Conservation (phyloP, 2,113 vertebrate species). For the Malurus melanocephalus region DNA sequence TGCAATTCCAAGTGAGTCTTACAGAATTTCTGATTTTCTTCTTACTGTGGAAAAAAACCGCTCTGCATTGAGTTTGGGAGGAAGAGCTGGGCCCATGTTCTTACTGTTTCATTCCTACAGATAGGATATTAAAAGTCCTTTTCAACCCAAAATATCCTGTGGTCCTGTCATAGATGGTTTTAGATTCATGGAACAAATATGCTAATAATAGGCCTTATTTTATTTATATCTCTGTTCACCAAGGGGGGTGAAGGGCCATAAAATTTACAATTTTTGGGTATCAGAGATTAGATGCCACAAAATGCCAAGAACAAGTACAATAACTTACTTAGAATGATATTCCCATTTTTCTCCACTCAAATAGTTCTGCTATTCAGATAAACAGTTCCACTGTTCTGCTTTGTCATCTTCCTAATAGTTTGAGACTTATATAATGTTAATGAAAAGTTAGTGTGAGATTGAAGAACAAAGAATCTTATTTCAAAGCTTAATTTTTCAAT, state of each 20-base stretch:
- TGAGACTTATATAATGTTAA: constrained; percentile 4
- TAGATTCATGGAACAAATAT: not conserved
- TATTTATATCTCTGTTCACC: not conserved
- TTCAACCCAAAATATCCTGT: not conserved
- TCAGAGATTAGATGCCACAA: not conserved
- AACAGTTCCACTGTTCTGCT: not conserved
- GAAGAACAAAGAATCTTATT: constrained; percentile 41
- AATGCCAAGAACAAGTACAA: not conserved
- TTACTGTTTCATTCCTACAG: not conserved
- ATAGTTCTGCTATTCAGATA: not conserved
- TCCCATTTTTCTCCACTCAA: not conserved
- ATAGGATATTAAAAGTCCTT: not conserved
- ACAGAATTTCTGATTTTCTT: not conserved
- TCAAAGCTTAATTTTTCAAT: constrained; percentile 50
- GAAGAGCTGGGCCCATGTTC: not conserved
- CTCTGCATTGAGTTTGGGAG: not conserved
- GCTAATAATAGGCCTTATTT: not conserved
- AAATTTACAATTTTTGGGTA: not conserved
- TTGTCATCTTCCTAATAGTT: not conserved
- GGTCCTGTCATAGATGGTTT: not conserved
- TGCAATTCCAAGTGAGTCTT: not conserved
- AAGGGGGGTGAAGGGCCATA: not conserved
- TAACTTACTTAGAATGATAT: not conserved
- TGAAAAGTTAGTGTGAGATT: constrained; percentile 23
- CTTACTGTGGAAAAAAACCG: not conserved